Conservation (phyloP, 2,888 invertebrate species). For the Anoplius nigerrimus region DNA sequence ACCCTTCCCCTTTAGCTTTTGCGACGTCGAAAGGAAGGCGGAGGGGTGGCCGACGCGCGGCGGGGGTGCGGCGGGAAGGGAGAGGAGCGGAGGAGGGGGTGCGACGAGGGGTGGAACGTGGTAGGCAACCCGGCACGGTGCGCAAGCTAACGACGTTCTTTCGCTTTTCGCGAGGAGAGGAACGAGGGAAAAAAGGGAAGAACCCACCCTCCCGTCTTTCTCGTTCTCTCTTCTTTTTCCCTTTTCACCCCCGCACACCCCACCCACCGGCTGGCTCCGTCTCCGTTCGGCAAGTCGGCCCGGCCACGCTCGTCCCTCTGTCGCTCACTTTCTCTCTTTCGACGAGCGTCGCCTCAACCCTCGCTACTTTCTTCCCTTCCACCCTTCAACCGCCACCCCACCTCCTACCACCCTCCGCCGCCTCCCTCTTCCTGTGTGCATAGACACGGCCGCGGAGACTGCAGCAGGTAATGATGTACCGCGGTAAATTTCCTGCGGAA, state of each 20-base stretch:
- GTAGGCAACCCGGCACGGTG: constrained; percentile 52
- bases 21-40: constrained; percentile 56
- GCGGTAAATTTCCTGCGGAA: constrained; percentile 60
- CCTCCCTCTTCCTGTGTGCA: constrained; percentile 43
- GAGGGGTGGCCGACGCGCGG: constrained; percentile 13
- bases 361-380: constrained; percentile 4
- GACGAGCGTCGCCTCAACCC: no score
- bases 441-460: constrained; percentile 44
- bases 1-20: constrained; percentile 61
- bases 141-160: constrained; percentile 69
- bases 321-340: background rate
- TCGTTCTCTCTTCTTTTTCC: constrained; percentile 23
- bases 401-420: constrained; percentile 31
- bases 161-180: constrained; percentile 59
- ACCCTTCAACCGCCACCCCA: background rate
- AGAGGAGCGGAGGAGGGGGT: background rate
- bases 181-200: constrained; percentile 27
- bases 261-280: constrained; percentile 10
- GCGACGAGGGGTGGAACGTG: no score
- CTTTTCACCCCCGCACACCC: constrained; percentile 18
- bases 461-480: constrained; percentile 60
- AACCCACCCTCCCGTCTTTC: constrained; percentile 22
- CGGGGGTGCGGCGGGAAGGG: background rate
- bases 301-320: background rate
- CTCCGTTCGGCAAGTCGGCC: background rate